phyloP scores from a whole-genome alignment of 2,113 vertebrate species.

The Aptenodytes forsteri region DNA sequence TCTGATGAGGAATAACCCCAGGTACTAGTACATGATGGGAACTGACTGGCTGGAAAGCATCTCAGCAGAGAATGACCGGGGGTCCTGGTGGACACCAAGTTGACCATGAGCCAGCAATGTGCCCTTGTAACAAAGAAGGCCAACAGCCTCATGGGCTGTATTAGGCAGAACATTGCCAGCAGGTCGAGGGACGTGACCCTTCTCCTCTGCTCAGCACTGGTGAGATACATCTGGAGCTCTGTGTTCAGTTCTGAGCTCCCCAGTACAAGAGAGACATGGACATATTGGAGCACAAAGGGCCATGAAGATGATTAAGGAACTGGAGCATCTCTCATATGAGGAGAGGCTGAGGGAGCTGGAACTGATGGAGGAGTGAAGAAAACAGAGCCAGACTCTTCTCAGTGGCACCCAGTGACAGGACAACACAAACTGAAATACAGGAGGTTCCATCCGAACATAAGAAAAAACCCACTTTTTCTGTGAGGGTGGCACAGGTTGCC shows the following conservation, averaged over 20 bases:
- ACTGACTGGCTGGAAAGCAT: background rate
- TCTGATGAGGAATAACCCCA: background rate
- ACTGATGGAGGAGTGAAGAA: background rate
- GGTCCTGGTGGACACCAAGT: background rate
- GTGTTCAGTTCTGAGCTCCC: background rate
- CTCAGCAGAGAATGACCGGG: background rate
- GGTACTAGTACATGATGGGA: accelerated
- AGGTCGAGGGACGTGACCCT: background rate
- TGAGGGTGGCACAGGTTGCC: background rate
- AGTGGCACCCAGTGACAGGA: background rate
- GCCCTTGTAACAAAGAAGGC: background rate
- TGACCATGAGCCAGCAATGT: background rate
- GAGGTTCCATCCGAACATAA: background rate
- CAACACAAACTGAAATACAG: background rate
- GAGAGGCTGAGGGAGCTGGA: background rate
- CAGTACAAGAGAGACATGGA: background rate
- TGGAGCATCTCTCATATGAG: background rate
- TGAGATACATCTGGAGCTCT: background rate
- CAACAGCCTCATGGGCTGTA: background rate
- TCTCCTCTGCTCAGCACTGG: background rate
- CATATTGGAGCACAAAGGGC: background rate
- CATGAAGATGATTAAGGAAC: background rate
- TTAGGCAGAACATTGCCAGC: background rate
- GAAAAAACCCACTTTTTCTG: background rate
- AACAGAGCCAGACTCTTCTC: background rate